Evolutionary conservation across 1,140 invertebrate species (phyloP), one percentile per base, ranked within the genome.

Genomic region (Drosophila pruinosa): DNA sequence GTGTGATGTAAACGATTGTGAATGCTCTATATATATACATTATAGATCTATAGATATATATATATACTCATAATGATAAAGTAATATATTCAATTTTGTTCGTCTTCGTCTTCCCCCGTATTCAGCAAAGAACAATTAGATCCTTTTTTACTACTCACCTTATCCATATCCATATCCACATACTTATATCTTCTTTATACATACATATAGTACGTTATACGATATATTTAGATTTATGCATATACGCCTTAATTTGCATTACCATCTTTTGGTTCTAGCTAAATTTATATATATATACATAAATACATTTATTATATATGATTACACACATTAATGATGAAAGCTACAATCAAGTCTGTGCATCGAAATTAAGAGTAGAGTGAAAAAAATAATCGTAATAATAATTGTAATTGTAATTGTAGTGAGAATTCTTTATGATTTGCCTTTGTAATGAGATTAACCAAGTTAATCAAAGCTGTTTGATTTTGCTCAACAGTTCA

Each of bases 401-500:
- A 24, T 14, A 70, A 69, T 31, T 10, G 28, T 31, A 31, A 28
- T 28, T 8, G 26, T 62, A 39, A 48, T 45, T 48, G 47, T 24
- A 15, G 54, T 22, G 12, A 36, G 38, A 28, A 64, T 83, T 83
- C 72, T 74, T 76, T 85, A 85, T 86, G 69, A 77, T 85, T 85
- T 85, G 80, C 81, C 81, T 85, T 79, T 85, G 61, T 65, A 80
- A 71, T 48, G 52, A 31, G 79, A 86, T 85, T 85, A 85, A 85
- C 80, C 64, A 80, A 85, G 80, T 85, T 85, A 85, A 80, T 85
- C 80, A 62, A 71, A 85, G 67, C 81, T 80, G 79, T 78, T 83
- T 83, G 79, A 83, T 69, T 82, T 50, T 75, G 79, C 79, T 83
- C 80, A 75, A 78, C 80, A 83, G 80, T 85, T 83, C 56, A 64